A percentile compares a stretch with the other conserved stretches of the same genome.
These are phyloP conservation scores for Plutella xylostella DNA, from an alignment of 2,888 invertebrate genomes.

Conservation along the genomic window DNA sequence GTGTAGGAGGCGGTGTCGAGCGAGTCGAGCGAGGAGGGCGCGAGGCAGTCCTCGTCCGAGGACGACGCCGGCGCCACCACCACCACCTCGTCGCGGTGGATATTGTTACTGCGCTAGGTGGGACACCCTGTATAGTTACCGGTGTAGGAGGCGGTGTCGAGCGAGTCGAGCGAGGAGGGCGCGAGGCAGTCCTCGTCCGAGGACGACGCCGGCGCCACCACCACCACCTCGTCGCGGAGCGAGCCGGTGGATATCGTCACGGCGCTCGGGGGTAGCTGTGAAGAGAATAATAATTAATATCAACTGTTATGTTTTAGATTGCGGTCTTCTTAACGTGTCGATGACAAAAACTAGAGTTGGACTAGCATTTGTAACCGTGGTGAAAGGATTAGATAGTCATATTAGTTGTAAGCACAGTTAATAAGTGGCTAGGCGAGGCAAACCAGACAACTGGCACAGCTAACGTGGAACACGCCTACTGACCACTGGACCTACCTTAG, in stretches of 20 bases:
- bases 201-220: conserved; percentile 84
- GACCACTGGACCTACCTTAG: too few species aligned
- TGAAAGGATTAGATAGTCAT: too few species aligned
- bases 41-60: conserved; percentile 81
- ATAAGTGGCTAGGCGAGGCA: too few species aligned
- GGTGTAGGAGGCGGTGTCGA: conserved; percentile 75
- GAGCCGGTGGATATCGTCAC: conserved; percentile 65
- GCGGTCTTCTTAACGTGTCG: too few species aligned
- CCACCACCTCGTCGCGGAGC: conserved; percentile 78
- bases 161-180: conserved; percentile 79
- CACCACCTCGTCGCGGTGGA: conserved; percentile 78
- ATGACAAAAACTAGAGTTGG: too few species aligned
- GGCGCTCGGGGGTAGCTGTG: conserved; percentile 54
- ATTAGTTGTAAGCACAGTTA: too few species aligned
- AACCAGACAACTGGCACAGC: too few species aligned
- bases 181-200: conserved; percentile 82
- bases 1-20: conserved; percentile 71
- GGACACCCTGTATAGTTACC: too few species aligned
- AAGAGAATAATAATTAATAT: neutral
- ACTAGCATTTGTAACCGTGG: too few species aligned
- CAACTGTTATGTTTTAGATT: too few species aligned
- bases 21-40: conserved; percentile 80
- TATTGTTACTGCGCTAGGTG: conserved; percentile 62
- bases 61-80: conserved; percentile 85
- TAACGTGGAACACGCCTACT: too few species aligned